Conservation (phyloP, 2,113 vertebrate genomes). For the Ginglymostoma cirratum region DNA sequence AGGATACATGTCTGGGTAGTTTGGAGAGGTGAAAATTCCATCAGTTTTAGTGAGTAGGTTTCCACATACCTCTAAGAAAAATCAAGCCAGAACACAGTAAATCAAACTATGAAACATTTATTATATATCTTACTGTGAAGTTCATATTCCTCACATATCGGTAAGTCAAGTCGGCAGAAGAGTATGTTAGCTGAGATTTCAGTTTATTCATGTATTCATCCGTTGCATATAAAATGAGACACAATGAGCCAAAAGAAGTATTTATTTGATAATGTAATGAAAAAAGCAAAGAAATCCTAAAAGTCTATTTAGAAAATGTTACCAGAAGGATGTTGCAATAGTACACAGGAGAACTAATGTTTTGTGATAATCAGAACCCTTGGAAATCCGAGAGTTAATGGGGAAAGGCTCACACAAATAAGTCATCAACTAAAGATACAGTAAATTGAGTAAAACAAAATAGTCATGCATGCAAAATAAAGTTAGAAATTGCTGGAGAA, state of each 20-base stretch:
- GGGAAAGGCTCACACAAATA: neutral
- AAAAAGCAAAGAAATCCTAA: neutral
- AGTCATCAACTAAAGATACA: neutral
- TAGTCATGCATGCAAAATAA: neutral
- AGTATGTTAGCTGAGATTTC: neutral
- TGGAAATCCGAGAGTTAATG: neutral
- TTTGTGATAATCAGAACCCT: neutral
- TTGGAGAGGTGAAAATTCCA: slow-evolving; percentile 23
- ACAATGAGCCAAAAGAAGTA: neutral
- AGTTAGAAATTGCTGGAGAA: no score
- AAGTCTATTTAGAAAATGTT: neutral
- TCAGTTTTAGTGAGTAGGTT: neutral
- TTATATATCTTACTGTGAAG: neutral
- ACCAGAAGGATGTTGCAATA: neutral
- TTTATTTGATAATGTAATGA: neutral
- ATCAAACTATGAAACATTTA: neutral
- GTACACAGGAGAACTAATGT: neutral
- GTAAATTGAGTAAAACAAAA: neutral
- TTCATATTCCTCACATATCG: neutral
- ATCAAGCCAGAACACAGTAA: neutral
- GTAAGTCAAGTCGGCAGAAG: neutral
- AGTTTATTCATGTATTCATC: neutral
- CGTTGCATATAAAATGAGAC: neutral
- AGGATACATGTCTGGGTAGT: slow-evolving; percentile 4
- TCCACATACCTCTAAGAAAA: neutral